phyloP scores from a whole-genome alignment of 2,113 vertebrate species.

The Bombycilla garrulus region DNA sequence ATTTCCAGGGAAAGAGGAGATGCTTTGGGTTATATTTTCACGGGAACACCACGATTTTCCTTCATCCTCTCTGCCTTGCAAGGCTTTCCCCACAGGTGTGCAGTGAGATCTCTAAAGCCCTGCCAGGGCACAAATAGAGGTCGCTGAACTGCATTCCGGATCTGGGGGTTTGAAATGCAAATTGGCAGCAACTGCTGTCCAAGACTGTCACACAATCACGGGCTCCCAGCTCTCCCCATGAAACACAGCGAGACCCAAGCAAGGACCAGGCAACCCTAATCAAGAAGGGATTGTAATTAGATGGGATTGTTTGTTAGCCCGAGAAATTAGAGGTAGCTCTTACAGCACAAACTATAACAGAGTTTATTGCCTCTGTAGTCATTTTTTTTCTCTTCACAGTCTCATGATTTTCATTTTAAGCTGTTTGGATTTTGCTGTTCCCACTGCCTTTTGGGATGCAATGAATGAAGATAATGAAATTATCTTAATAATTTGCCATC shows the following conservation, averaged over 20 bases:
- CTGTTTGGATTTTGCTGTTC: slow-evolving; percentile 31
- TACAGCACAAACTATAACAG: slow-evolving; percentile 47
- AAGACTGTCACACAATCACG: background rate
- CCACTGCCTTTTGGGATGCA: background rate
- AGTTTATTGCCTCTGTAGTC: slow-evolving; percentile 40
- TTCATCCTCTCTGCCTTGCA: background rate
- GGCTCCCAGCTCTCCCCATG: background rate
- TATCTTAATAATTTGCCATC: background rate
- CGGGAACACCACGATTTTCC: background rate
- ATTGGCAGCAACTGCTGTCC: background rate
- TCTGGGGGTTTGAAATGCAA: background rate
- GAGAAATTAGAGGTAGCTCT: slow-evolving; percentile 61
- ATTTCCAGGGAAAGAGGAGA: background rate
- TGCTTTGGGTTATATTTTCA: background rate
- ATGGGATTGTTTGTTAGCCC: slow-evolving; percentile 51
- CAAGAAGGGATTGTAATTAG: slow-evolving; percentile 63
- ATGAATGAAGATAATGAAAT: background rate
- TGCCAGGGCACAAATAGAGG: background rate
- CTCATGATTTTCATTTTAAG: slow-evolving; percentile 41
- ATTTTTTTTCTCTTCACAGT: slow-evolving; percentile 57
- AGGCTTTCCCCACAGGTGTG: background rate
- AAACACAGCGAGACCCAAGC: background rate
- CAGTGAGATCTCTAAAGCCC: too few relatives aligned
- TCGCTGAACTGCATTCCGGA: background rate
- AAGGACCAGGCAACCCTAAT: slow-evolving; percentile 31